Base-by-base conservation (phyloP, 2,113 vertebrate species). In the Struthidea cinerea region DNA sequence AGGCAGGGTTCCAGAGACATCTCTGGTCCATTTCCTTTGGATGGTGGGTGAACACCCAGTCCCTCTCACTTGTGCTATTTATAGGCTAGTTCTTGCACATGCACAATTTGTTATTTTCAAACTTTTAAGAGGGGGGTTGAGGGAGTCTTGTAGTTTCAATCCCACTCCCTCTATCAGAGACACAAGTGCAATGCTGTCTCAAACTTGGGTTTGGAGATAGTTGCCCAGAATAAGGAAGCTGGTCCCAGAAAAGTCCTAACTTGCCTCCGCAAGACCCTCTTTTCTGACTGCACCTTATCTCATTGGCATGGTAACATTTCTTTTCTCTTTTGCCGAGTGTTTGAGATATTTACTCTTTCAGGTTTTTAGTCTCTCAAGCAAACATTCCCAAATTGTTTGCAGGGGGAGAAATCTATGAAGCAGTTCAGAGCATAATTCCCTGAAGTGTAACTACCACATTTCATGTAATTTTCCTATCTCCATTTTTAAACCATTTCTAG, bases 131-230 rank as follows among this genome's bases (percentile, higher is more conserved):
- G 32, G 3, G 19, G 4, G 5, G 1, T 9, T 30, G 7, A 5
- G 13, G 28, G 5, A 35, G 7, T 3, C 10, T 37, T 57, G 18
- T 37, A 12, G 4, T 75, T 50, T 74, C 33, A 53, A 30, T n/a
- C 16, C 33, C 9, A 8, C 28, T 75, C 60, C 1, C 16, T 32
- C 28, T n/a, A 23, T 46, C 77, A 74, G 27, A 67, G 28, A 14
- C 0, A 0, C 10, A 32, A 71, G 20, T 12, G 21, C 16, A 30
- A 22, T 52, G 33, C 11, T 74, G 9, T n/a, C 28, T 60, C 33
- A 59, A n/a, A n/a, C 6, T 67, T 59, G 5, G 1, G 21, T 46
- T 67, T 53, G 33, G 46, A 41, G 20, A 60, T 13, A 46, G 39
- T 26, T 68, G 21, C 16, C 13, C 16, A 53, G 20, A 23, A 21